A percentile compares a stretch with the other conserved stretches of the same genome.
Conservation (phyloP, 53 echinoderm and acorn worm species). For the Luidia sarsii region DNA sequence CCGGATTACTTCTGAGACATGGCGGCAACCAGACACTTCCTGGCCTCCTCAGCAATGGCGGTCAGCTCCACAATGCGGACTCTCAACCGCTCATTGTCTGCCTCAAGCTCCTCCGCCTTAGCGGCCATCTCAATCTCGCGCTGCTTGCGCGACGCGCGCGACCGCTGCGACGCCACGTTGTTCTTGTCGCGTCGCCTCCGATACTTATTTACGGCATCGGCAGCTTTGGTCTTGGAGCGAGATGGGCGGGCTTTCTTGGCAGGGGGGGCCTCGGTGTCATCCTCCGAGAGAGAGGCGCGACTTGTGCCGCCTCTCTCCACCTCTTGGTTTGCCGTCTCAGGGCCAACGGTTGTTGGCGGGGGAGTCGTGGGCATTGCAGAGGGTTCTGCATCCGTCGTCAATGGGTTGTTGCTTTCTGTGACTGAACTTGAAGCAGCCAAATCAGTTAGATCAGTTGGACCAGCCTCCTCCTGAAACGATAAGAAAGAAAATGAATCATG, state of each 20-base stretch:
- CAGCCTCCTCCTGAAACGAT: constrained; percentile 60
- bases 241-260: constrained; percentile 50
- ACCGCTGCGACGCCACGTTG: constrained; percentile 72
- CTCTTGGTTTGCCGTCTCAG: constrained; percentile 34
- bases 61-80: constrained; percentile 72
- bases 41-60: constrained; percentile 63
- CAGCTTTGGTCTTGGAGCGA: background rate
- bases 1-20: constrained; percentile 67
- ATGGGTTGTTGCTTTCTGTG: constrained; percentile 52
- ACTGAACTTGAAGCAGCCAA: constrained; percentile 47
- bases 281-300: background rate
- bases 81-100: constrained; percentile 63
- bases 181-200: constrained; percentile 81
- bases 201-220: constrained; percentile 17
- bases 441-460: constrained; percentile 64
- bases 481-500: constrained; percentile 1
- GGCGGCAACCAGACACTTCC: constrained; percentile 54
- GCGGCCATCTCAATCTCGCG: constrained; percentile 57
- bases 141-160: constrained; percentile 65
- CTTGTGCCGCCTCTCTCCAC: background rate
- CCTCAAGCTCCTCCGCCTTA: constrained; percentile 60
- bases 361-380: constrained; percentile 37
- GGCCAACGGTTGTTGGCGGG: constrained; percentile 52
- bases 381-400: constrained; percentile 42
- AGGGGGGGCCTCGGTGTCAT: constrained; percentile 40